Evolutionary conservation across 2,888 invertebrate genomes (phyloP).

Genomic region (Drosophila diplacantha): DNA sequence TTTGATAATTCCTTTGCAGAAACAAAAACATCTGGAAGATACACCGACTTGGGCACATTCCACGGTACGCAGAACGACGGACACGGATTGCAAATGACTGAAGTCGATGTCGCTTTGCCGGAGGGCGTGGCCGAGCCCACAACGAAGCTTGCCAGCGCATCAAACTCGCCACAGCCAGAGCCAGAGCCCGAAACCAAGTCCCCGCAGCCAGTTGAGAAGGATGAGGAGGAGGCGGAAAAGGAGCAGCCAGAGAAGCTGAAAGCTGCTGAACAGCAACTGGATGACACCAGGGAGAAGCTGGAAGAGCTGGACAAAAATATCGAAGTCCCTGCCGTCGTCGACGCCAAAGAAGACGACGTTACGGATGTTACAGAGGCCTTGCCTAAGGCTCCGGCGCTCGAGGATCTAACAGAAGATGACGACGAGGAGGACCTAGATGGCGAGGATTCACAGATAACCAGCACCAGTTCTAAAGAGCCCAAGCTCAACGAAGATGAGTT

Average conservation of each 20-base stretch:
- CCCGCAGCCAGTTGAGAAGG: constrained; percentile 4
- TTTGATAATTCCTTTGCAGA: constrained; percentile 18
- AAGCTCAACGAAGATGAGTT: constrained; percentile 52
- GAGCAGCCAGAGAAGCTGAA: constrained; percentile 35
- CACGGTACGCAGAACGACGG: constrained; percentile 42
- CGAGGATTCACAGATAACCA: constrained; percentile 76
- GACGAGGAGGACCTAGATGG: constrained; percentile 51
- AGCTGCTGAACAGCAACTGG: constrained; percentile 1
- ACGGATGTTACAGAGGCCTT: constrained; percentile 45
- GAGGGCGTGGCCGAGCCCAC: constrained; percentile 70
- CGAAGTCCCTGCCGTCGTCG: constrained; percentile 22
- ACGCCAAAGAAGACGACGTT: constrained; percentile 31
- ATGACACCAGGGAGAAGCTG: constrained; percentile 17
- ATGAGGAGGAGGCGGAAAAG: background rate
- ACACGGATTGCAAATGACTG: constrained; percentile 69
- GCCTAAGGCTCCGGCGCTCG: constrained; percentile 46
- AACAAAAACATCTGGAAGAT: constrained; percentile 33
- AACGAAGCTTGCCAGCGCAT: constrained; percentile 59
- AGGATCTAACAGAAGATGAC: constrained; percentile 63
- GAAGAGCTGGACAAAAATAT: constrained; percentile 1
- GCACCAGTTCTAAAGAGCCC: constrained; percentile 65
- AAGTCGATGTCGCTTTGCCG: constrained; percentile 74
- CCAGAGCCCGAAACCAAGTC: constrained; percentile 1
- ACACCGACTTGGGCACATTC: constrained; percentile 43
- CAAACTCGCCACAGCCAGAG: constrained; percentile 30